These are phyloP conservation scores for Calliopsis andreniformis DNA, from an alignment of 1,140 invertebrate genomes.

Conservation along the genomic window DNA sequence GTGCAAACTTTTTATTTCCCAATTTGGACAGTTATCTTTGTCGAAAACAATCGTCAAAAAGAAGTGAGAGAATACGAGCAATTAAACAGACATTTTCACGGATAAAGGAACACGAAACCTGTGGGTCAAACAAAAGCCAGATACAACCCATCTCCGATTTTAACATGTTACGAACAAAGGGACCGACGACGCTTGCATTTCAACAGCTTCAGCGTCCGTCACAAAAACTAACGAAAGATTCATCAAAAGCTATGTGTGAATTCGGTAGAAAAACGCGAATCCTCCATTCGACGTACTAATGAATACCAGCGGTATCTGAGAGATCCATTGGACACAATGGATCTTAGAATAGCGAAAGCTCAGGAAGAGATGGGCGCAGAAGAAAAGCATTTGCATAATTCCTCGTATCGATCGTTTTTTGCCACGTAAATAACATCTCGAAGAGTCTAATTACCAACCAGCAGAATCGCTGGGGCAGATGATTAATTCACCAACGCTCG, in stretches of 20 bases:
- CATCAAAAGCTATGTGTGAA: neutral
- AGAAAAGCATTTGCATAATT: neutral
- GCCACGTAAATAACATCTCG: no score
- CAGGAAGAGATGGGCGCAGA: neutral
- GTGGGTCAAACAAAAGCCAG: neutral
- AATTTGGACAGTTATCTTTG: neutral
- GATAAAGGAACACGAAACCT: neutral
- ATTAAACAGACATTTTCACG: neutral
- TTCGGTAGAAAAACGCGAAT: constrained; percentile 8
- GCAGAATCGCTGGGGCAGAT: no score
- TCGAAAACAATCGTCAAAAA: neutral
- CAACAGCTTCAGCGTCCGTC: no score
- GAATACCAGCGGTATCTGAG: neutral
- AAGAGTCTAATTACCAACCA: no score
- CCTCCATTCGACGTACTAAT: neutral
- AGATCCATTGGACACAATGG: neutral
- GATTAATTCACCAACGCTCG: no score
- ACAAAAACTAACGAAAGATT: neutral
- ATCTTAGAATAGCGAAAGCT: neutral
- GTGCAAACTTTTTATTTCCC: no score
- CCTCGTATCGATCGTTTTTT: neutral
- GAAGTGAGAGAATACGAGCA: neutral
- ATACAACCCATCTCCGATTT: neutral
- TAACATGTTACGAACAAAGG: neutral
- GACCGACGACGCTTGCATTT: no score